A percentile compares a stretch with the other conserved stretches of the same genome.
Evolutionary conservation across 1,140 invertebrate species (phyloP).

Genomic region (Pentalonia nigronervosa): DNA sequence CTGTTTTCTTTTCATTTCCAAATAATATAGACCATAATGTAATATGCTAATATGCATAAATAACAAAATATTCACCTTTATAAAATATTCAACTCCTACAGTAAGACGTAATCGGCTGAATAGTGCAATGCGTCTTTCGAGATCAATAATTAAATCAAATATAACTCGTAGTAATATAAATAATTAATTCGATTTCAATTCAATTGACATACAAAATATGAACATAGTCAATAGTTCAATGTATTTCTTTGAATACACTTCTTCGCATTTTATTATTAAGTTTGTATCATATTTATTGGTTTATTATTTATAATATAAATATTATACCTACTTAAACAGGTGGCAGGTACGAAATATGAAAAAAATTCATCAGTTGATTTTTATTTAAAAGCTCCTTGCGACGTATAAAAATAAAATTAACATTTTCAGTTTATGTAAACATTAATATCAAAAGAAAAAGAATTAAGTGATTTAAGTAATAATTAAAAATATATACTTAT

Average conservation of each 20-base stretch:
- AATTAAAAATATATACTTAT: too few species aligned
- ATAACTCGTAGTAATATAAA: not conserved
- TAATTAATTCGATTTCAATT: not conserved
- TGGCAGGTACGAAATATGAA: too few species aligned
- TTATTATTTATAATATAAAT: too few species aligned
- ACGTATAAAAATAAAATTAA: too few species aligned
- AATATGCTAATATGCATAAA: not conserved
- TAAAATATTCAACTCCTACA: not conserved
- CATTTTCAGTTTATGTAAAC: too few species aligned
- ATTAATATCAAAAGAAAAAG: too few species aligned
- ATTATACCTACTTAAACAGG: too few species aligned
- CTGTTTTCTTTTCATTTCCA: not conserved
- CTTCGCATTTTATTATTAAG: not conserved
- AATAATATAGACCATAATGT: not conserved
- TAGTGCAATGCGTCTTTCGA: not conserved
- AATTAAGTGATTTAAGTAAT: too few species aligned
- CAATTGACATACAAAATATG: not conserved
- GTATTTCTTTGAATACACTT: not conserved
- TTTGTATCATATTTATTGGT: too few species aligned
- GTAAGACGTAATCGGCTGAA: not conserved
- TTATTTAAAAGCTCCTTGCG: too few species aligned
- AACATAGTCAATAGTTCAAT: not conserved
- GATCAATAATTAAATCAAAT: not conserved
- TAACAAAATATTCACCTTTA: not conserved
- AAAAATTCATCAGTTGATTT: too few species aligned